These are phyloP conservation scores for Hypanus sabinus DNA, from an alignment of 2,113 vertebrate genomes.

Conservation along the genomic window DNA sequence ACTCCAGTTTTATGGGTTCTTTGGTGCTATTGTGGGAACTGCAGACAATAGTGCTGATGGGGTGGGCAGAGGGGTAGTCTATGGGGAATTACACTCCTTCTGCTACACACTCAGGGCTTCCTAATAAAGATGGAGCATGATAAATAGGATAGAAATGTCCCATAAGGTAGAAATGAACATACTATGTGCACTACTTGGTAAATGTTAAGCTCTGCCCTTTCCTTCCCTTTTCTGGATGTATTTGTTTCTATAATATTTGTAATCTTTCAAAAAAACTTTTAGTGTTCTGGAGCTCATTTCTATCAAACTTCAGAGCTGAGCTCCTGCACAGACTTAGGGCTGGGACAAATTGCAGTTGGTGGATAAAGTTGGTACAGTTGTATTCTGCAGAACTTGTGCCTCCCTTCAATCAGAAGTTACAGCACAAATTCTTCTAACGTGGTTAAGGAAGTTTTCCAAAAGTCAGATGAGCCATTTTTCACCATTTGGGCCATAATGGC, in stretches of 20 bases:
- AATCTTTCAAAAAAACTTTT: neutral
- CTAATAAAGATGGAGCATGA: neutral
- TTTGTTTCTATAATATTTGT: neutral
- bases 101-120: no score
- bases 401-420: neutral
- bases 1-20: no score
- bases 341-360: constrained; percentile 2
- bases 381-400: neutral
- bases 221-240: neutral
- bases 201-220: neutral
- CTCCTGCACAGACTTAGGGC: neutral
- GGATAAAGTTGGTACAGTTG: neutral
- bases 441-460: neutral
- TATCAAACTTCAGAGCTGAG: neutral
- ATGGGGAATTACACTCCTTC: no score
- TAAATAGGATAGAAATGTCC: neutral
- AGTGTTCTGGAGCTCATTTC: constrained; percentile 4
- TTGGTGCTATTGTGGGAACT: no score
- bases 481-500: neutral
- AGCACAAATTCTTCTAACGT: neutral
- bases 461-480: neutral
- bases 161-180: no score
- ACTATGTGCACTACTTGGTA: neutral
- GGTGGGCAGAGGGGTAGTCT: no score
- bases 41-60: no score